A percentile compares a stretch with the other conserved stretches of the same genome.
phyloP scores from a whole-genome alignment of 2,113 vertebrate species.

The Pontoporia blainvillei region DNA sequence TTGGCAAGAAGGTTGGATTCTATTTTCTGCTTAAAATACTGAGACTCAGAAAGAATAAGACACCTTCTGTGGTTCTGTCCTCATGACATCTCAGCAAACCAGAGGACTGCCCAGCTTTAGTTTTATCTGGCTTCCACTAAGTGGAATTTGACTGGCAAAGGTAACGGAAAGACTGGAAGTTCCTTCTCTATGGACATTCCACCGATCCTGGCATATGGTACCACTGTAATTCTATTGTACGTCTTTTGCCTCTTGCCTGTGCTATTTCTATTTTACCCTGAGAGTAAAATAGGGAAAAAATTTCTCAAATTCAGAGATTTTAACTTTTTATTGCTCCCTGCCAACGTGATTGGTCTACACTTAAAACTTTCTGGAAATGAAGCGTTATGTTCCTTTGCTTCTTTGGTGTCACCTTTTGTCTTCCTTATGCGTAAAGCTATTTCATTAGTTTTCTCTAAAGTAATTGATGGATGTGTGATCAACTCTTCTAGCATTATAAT shows the following conservation, averaged over 20 bases:
- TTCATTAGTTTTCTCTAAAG: not conserved
- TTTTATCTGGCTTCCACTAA: not conserved
- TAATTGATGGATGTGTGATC: conserved; percentile 20
- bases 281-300: too few relatives aligned
- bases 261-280: not conserved
- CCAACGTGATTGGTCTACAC: not conserved
- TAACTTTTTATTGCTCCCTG: not conserved
- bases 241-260: not conserved
- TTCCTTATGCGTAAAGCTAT: conserved; percentile 12
- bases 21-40: not conserved
- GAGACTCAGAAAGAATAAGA: not conserved
- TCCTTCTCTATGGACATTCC: not conserved
- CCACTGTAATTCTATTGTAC: not conserved
- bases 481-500: conserved; percentile 25
- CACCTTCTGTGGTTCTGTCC: not conserved
- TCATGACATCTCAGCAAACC: not conserved
- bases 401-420: not conserved
- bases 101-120: not conserved
- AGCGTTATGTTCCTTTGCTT: not conserved
- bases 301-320: not conserved
- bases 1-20: not conserved
- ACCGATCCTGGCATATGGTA: not conserved
- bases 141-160: not conserved
- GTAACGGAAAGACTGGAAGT: not conserved
- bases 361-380: conserved; percentile 12